These are phyloP conservation scores for Hemibagrus wyckioides DNA, from an alignment of 2,113 vertebrate species.

Conservation along the genomic window DNA sequence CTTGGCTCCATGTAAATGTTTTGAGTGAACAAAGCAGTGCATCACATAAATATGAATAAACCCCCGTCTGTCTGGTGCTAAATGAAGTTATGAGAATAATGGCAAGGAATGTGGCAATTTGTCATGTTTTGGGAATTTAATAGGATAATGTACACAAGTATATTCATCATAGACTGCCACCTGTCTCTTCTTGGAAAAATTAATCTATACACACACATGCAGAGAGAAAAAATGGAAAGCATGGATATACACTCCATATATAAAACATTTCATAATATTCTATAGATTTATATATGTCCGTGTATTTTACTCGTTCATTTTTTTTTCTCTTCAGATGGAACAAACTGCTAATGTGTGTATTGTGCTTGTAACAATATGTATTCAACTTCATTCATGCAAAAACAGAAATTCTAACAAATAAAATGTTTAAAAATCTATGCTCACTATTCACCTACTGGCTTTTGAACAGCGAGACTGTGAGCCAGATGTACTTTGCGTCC, in stretches of 20 bases:
- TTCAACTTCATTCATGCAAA: neutral
- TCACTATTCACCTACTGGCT: neutral
- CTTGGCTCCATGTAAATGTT: conserved; percentile 48
- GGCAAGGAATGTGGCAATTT: conserved; percentile 57
- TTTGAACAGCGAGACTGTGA: neutral
- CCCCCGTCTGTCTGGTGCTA: conserved; percentile 60
- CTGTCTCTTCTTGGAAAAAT: conserved; percentile 37
- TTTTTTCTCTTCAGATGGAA: neutral
- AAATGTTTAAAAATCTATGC: neutral
- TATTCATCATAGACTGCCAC: conserved; percentile 51
- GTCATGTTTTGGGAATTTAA: conserved; percentile 61
- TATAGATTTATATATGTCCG: neutral
- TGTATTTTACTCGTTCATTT: neutral
- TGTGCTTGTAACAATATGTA: neutral
- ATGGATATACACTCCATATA: neutral
- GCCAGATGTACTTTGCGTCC: neutral
- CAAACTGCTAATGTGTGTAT: neutral
- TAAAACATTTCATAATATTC: neutral
- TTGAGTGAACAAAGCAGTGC: conserved; percentile 45
- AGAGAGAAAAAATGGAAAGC: neutral
- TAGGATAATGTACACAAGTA: conserved; percentile 59
- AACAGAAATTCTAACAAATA: neutral
- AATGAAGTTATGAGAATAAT: conserved; percentile 68
- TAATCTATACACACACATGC: neutral
- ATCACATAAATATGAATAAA: conserved; percentile 67